A percentile compares a stretch with the other conserved stretches of the same genome.
Evolutionary conservation across 2,888 invertebrate genomes (phyloP).

Genomic region (Holacanthella duospinosa): DNA sequence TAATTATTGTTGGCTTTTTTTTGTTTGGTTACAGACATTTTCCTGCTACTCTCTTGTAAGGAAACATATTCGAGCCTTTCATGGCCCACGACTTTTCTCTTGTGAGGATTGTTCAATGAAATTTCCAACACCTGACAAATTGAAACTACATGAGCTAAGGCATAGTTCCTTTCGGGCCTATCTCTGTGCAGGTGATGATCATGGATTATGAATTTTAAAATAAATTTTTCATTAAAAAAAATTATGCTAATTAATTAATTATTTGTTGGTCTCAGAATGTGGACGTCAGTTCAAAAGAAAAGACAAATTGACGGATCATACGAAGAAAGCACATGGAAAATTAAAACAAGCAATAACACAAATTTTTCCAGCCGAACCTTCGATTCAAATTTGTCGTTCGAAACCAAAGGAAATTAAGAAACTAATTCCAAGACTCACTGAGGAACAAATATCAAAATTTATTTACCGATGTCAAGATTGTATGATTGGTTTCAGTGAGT

Average conservation of each 20-base stretch:
- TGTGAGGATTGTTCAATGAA: conserved; percentile 59
- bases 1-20: too few species aligned
- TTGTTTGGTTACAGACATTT: conserved; percentile 47
- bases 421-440: conserved; percentile 41
- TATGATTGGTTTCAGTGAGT: conserved; percentile 62
- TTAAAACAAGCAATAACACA: conserved; percentile 38
- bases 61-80: conserved; percentile 63
- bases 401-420: conserved; percentile 31
- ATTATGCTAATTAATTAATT: background rate
- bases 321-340: conserved; percentile 55
- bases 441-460: conserved; percentile 59
- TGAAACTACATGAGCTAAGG: conserved; percentile 59
- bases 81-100: conserved; percentile 55
- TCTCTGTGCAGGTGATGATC: conserved; percentile 55
- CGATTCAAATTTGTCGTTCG: background rate
- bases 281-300: conserved; percentile 67
- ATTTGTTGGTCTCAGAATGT: conserved; percentile 43
- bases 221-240: background rate
- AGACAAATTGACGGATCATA: conserved; percentile 62
- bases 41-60: conserved; percentile 57
- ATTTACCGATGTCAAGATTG: conserved; percentile 67
- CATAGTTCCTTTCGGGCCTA: conserved; percentile 49
- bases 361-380: background rate
- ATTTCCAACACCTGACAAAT: conserved; percentile 60
- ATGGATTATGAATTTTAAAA: background rate